A percentile compares a stretch with the other conserved stretches of the same genome.
Evolutionary conservation across 37 sponge, comb jelly and placozoan genomes (phyloP).

Genomic region (Halichondria panicea): DNA sequence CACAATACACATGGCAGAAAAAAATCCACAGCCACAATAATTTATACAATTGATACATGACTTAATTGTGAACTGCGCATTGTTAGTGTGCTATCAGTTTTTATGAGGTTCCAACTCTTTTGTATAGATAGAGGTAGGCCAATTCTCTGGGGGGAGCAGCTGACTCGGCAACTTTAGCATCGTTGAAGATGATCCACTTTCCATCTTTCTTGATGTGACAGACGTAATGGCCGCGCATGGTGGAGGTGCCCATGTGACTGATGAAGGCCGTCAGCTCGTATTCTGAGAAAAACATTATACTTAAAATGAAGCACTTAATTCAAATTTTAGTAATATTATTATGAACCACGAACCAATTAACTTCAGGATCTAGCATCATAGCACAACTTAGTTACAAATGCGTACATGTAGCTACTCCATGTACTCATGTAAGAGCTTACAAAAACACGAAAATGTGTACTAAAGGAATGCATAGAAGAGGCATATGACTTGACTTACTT

Average conservation of each 20-base stretch:
- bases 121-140: slow-evolving; percentile 90
- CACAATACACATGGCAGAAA: too few relatives aligned
- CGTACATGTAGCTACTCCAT: too few relatives aligned
- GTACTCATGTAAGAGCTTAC: background rate
- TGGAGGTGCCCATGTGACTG: slow-evolving; percentile 94
- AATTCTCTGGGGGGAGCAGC: slow-evolving; percentile 74
- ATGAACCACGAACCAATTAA: background rate
- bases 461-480: too few relatives aligned
- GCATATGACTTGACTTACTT: too few relatives aligned
- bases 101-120: too few relatives aligned
- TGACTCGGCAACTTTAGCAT: slow-evolving; percentile 85
- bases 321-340: too few relatives aligned
- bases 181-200: slow-evolving; percentile 90
- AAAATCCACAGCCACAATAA: too few relatives aligned
- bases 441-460: background rate
- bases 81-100: too few relatives aligned
- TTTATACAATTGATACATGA: too few relatives aligned
- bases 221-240: slow-evolving; percentile 90
- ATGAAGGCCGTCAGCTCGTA: slow-evolving; percentile 80
- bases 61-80: too few relatives aligned
- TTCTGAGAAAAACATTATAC: slow-evolving; percentile 25
- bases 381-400: too few relatives aligned
- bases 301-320: background rate
- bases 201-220: slow-evolving; percentile 88
- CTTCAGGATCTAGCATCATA: too few relatives aligned